These are phyloP conservation scores for Bellardia pandia DNA, from an alignment of 2,888 invertebrate genomes.

Conservation along the genomic window DNA sequence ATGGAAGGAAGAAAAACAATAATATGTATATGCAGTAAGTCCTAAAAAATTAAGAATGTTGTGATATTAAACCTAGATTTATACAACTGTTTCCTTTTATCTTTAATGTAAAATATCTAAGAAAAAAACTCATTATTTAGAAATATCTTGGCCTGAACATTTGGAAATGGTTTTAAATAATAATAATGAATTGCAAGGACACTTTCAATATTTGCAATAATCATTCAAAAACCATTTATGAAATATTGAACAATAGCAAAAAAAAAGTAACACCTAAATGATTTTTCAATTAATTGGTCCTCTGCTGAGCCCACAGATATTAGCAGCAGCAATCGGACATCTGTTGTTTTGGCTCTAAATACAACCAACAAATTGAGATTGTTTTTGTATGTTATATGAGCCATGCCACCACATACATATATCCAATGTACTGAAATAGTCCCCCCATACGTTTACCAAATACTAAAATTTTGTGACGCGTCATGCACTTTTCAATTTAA, in stretches of 20 bases:
- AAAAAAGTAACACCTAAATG: conserved; percentile 76
- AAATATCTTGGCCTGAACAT: conserved; percentile 2
- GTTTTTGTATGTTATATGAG: conserved; percentile 12
- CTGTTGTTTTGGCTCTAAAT: conserved; percentile 55
- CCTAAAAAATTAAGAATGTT: neutral
- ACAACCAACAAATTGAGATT: conserved; percentile 53
- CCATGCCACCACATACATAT: neutral
- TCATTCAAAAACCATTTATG: conserved; percentile 52
- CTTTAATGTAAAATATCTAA: neutral
- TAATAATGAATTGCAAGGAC: neutral
- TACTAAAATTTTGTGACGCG: conserved; percentile 69
- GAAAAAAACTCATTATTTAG: neutral
- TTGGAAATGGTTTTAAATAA: conserved; percentile 36
- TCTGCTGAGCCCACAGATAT: conserved; percentile 53
- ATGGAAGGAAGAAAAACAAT: neutral
- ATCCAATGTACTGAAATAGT: conserved; percentile 26
- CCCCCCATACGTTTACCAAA: conserved; percentile 39
- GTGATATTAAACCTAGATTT: neutral
- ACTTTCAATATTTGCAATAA: neutral
- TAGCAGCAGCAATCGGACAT: conserved; percentile 48
- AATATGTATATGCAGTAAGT: neutral
- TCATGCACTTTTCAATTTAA: conserved; percentile 75
- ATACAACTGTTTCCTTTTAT: neutral
- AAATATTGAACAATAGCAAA: conserved; percentile 19
- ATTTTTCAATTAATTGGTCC: conserved; percentile 81